Conservation (phyloP, 2,888 invertebrate species). For the Polydesmus complanatus region DNA sequence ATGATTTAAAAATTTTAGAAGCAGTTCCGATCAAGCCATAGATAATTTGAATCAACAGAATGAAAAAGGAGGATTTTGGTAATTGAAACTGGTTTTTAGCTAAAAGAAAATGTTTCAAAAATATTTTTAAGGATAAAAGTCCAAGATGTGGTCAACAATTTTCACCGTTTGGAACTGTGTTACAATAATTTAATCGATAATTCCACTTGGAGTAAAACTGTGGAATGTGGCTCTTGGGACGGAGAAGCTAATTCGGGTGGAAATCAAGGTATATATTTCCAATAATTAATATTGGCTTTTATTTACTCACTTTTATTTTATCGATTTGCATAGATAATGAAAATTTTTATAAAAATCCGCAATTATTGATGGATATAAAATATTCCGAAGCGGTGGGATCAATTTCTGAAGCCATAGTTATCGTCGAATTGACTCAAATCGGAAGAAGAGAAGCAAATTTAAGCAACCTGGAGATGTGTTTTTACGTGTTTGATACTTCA, state of each 20-base stretch:
- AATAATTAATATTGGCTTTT: background rate
- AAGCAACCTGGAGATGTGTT: background rate
- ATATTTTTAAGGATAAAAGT: background rate
- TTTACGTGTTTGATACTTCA: background rate
- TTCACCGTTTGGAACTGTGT: background rate
- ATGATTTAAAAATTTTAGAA: too few relatives aligned
- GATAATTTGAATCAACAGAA: too few relatives aligned
- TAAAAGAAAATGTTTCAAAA: too few relatives aligned
- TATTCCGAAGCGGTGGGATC: background rate
- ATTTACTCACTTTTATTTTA: too few relatives aligned
- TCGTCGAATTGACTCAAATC: background rate
- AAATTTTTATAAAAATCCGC: background rate
- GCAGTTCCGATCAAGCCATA: too few relatives aligned
- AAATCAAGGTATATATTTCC: background rate
- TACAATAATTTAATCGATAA: background rate
- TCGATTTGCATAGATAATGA: too few relatives aligned
- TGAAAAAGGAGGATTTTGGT: background rate
- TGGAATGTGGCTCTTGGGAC: background rate
- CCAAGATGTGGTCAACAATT: background rate
- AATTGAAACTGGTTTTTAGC: too few relatives aligned
- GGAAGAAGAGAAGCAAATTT: background rate
- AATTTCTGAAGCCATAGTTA: too few relatives aligned
- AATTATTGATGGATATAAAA: background rate
- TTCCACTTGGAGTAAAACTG: background rate
- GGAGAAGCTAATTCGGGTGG: background rate